These are phyloP conservation scores for Oxyteleia sp. DNA, from an alignment of 2,888 invertebrate genomes.

Conservation along the genomic window DNA sequence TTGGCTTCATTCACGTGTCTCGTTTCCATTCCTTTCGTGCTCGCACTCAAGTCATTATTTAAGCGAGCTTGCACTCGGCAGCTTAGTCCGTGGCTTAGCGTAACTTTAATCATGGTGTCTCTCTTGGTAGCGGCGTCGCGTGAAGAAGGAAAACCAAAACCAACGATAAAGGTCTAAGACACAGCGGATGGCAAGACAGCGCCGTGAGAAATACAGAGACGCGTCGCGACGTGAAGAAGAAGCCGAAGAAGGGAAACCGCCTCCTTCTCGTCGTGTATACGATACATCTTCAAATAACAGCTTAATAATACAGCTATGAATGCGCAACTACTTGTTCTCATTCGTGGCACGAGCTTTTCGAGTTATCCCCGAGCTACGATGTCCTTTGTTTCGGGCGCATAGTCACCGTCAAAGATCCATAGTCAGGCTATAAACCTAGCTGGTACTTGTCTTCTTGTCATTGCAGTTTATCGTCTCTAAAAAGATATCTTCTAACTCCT, in stretches of 20 bases:
- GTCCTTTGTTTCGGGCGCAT: slow-evolving; percentile 56
- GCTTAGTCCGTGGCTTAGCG: slow-evolving; percentile 50
- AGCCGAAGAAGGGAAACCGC: slow-evolving; percentile 61
- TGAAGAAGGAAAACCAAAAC: slow-evolving; percentile 37
- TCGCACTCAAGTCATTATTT: slow-evolving; percentile 55
- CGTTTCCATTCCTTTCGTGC: slow-evolving; percentile 40
- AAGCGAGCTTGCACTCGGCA: slow-evolving; percentile 52
- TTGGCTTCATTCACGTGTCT: slow-evolving; percentile 51
- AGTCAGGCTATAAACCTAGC: slow-evolving; percentile 59
- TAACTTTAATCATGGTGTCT: slow-evolving; percentile 53
- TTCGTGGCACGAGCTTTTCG: slow-evolving; percentile 62
- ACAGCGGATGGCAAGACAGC: slow-evolving; percentile 18
- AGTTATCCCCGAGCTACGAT: slow-evolving; percentile 33
- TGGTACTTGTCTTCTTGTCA: slow-evolving; percentile 64
- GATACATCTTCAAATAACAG: slow-evolving; percentile 77
- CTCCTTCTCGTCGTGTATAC: slow-evolving; percentile 27
- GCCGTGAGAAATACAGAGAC: slow-evolving; percentile 79
- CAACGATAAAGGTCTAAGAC: slow-evolving; percentile 22
- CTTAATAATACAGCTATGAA: slow-evolving; percentile 78
- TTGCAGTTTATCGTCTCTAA: slow-evolving; percentile 66
- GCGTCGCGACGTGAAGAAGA: slow-evolving; percentile 72
- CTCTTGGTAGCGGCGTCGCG: slow-evolving; percentile 2
- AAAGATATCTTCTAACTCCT: slow-evolving; percentile 42
- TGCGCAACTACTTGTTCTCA: slow-evolving; percentile 68
- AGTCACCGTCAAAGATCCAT: slow-evolving; percentile 58